Evolutionary conservation across 2,113 vertebrate species (phyloP).

Genomic region (Nematolebias whitei): DNA sequence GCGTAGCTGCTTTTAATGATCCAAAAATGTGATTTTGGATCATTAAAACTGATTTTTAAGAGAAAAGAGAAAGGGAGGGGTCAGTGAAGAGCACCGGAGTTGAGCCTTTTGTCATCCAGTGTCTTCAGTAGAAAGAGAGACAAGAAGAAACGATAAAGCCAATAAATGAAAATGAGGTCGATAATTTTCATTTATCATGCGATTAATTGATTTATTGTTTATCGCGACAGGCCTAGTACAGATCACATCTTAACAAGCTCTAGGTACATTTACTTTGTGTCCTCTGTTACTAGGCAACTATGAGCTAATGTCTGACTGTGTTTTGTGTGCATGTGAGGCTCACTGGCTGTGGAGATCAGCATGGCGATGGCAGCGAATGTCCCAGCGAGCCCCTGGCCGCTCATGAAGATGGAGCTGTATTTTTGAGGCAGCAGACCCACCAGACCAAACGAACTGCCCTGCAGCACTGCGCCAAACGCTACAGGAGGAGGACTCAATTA

Average conservation of each 20-base stretch:
- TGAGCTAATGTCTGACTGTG: neutral
- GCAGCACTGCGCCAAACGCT: constrained; percentile 87
- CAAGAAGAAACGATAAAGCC: too few species aligned
- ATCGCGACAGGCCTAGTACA: too few species aligned
- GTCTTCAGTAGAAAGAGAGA: too few species aligned
- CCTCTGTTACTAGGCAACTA: constrained; percentile 53
- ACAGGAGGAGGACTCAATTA: neutral
- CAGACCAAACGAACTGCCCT: constrained; percentile 88
- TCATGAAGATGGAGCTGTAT: constrained; percentile 88
- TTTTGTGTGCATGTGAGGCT: constrained; percentile 60
- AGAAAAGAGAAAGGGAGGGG: too few species aligned
- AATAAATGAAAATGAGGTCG: too few species aligned
- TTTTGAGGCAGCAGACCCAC: constrained; percentile 84
- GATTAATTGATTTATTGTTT: too few species aligned
- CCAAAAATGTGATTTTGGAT: too few species aligned
- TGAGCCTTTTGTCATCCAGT: too few species aligned
- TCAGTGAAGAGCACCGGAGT: too few species aligned
- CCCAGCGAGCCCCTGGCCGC: constrained; percentile 88
- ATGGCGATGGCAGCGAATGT: constrained; percentile 88
- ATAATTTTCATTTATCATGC: too few species aligned
- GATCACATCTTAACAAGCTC: constrained; percentile 15
- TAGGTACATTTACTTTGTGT: constrained; percentile 5
- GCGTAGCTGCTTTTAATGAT: too few species aligned
- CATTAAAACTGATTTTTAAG: too few species aligned
- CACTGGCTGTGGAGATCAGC: constrained; percentile 86